Evolutionary conservation across 2,888 invertebrate genomes (phyloP).

Genomic region (Metacarcinus magister): DNA sequence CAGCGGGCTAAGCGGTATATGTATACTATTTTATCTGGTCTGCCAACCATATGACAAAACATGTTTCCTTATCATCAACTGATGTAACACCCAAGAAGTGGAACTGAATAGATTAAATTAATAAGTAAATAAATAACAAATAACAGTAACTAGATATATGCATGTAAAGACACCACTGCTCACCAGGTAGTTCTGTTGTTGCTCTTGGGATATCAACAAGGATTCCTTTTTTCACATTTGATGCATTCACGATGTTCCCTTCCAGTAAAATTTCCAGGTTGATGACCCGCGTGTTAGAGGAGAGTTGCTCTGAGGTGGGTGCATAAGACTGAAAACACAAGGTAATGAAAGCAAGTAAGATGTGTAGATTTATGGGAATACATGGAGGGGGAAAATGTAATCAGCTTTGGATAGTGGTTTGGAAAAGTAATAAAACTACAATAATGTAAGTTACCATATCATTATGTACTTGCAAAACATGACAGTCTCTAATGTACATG

Average conservation of each 20-base stretch:
- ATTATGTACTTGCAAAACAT: too few relatives aligned
- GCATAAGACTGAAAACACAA: constrained; percentile 38
- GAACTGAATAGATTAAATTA: neutral
- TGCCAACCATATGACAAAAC: too few relatives aligned
- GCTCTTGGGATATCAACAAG: neutral
- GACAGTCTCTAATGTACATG: too few relatives aligned
- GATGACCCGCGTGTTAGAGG: constrained; percentile 10
- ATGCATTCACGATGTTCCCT: constrained; percentile 8
- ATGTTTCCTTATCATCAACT: too few relatives aligned
- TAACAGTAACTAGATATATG: neutral
- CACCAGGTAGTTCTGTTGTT: constrained; percentile 10
- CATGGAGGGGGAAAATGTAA: neutral
- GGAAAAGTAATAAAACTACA: too few relatives aligned
- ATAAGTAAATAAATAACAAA: neutral
- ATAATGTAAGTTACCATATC: too few relatives aligned
- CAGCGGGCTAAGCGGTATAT: too few relatives aligned
- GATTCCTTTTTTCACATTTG: constrained; percentile 14
- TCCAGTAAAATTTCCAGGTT: constrained; percentile 50
- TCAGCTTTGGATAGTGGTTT: too few relatives aligned
- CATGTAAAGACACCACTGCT: neutral
- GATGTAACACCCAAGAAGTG: neutral
- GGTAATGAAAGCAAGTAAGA: neutral
- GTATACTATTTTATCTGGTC: too few relatives aligned
- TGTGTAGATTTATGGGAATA: neutral
- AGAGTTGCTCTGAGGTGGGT: neutral